phyloP scores from a whole-genome alignment of 1,140 invertebrate genomes.

The Coenobita brevimanus region DNA sequence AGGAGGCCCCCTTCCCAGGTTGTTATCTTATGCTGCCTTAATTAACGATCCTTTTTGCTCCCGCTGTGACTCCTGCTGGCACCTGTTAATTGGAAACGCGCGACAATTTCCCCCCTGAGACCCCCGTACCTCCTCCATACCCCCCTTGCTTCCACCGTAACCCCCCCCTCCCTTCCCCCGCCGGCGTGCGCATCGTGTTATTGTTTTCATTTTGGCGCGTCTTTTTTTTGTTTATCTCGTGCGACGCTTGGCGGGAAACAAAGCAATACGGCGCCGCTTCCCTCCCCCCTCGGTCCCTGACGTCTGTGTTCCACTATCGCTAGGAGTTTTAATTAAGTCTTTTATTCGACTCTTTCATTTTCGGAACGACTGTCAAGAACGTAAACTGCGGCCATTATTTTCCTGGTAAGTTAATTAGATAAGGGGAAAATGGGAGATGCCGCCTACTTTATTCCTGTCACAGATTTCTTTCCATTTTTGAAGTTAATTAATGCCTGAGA shows the following conservation, averaged over 20 bases:
- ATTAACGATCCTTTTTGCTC: slow-evolving; percentile 57
- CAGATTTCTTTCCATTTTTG: slow-evolving; percentile 56
- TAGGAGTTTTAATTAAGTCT: slow-evolving; percentile 55
- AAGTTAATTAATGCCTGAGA: slow-evolving; percentile 56
- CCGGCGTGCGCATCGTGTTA: slow-evolving; percentile 45
- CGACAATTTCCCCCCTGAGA: slow-evolving; percentile 47
- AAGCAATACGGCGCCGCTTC: slow-evolving; percentile 3
- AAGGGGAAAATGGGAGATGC: slow-evolving; percentile 56
- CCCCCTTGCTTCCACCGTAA: no score
- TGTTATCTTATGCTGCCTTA: slow-evolving; percentile 56
- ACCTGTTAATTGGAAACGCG: slow-evolving; percentile 52
- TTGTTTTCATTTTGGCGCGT: slow-evolving; percentile 54
- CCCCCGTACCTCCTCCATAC: no score
- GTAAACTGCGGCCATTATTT: slow-evolving; percentile 55
- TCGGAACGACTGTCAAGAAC: slow-evolving; percentile 56
- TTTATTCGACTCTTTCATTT: slow-evolving; percentile 60
- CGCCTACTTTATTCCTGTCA: slow-evolving; percentile 54
- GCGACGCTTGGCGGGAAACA: slow-evolving; percentile 34
- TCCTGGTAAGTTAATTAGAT: slow-evolving; percentile 60
- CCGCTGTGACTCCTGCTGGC: slow-evolving; percentile 50
- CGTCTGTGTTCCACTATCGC: slow-evolving; percentile 54
- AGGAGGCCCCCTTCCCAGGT: slow-evolving; percentile 9
- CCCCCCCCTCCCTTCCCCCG: no score
- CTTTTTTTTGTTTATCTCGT: slow-evolving; percentile 27
- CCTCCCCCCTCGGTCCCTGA: background rate